phyloP scores from a whole-genome alignment of 2,113 vertebrate species.

The Calidris pygmaea region DNA sequence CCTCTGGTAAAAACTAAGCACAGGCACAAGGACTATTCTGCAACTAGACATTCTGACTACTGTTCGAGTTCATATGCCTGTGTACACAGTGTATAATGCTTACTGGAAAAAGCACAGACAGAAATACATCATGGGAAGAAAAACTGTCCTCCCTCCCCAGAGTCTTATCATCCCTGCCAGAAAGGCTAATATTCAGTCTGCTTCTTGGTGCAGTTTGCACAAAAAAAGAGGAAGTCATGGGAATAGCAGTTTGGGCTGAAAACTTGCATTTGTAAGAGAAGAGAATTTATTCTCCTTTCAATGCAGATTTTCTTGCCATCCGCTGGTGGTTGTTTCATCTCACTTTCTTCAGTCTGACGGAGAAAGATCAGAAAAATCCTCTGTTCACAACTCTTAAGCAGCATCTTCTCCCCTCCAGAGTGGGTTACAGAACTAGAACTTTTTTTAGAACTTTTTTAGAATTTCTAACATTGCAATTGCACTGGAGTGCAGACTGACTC shows the following conservation, averaged over 20 bases:
- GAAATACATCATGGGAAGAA: neutral
- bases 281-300: neutral
- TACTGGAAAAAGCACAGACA: neutral
- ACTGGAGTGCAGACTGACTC: neutral
- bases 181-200: neutral
- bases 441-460: neutral
- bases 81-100: neutral
- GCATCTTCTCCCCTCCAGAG: neutral
- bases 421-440: neutral
- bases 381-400: neutral
- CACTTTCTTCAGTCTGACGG: neutral
- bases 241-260: neutral
- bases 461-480: neutral
- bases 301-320: neutral
- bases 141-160: neutral
- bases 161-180: neutral
- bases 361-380: neutral
- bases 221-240: neutral
- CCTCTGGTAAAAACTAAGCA: neutral
- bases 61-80: neutral
- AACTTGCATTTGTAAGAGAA: neutral
- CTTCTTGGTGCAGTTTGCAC: neutral
- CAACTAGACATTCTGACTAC: neutral
- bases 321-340: neutral
- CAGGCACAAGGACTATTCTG: neutral